These are phyloP conservation scores for Ectemnius cavifrons DNA, from an alignment of 2,888 invertebrate species.

Conservation along the genomic window DNA sequence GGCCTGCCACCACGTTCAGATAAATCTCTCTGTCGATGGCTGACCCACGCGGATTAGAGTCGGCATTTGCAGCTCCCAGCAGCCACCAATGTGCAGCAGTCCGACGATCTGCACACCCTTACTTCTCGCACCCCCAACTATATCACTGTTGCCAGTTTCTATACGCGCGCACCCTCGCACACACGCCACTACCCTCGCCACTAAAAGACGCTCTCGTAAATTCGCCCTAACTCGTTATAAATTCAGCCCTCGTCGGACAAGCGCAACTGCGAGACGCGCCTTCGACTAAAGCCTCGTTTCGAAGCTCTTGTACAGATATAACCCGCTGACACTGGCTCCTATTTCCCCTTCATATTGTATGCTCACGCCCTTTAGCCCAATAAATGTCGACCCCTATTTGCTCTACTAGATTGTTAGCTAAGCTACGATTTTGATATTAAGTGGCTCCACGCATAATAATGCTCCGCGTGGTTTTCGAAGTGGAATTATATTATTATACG, in stretches of 20 bases:
- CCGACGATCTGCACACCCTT: constrained; percentile 16
- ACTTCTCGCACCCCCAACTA: constrained; percentile 5
- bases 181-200: constrained; percentile 2
- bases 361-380: too few species aligned
- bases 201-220: constrained; percentile 68
- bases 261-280: constrained; percentile 16
- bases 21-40: constrained; percentile 77
- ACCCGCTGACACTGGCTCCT: too few species aligned
- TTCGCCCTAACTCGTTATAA: constrained; percentile 70
- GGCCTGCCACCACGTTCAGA: constrained; percentile 62
- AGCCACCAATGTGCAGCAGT: constrained; percentile 26
- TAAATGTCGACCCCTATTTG: too few species aligned
- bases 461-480: too few species aligned
- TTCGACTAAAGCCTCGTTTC: too few species aligned
- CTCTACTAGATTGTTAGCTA: too few species aligned
- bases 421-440: too few species aligned
- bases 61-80: constrained; percentile 73
- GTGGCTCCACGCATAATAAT: too few species aligned
- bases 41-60: constrained; percentile 75
- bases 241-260: constrained; percentile 67
- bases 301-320: too few species aligned
- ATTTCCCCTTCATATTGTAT: too few species aligned
- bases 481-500: too few species aligned
- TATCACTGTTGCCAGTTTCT: constrained; percentile 22
- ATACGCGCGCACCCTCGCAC: constrained; percentile 20